A percentile compares a stretch with the other conserved stretches of the same genome.
phyloP scores from a whole-genome alignment of 2,113 vertebrate species.

The Murina feae region DNA sequence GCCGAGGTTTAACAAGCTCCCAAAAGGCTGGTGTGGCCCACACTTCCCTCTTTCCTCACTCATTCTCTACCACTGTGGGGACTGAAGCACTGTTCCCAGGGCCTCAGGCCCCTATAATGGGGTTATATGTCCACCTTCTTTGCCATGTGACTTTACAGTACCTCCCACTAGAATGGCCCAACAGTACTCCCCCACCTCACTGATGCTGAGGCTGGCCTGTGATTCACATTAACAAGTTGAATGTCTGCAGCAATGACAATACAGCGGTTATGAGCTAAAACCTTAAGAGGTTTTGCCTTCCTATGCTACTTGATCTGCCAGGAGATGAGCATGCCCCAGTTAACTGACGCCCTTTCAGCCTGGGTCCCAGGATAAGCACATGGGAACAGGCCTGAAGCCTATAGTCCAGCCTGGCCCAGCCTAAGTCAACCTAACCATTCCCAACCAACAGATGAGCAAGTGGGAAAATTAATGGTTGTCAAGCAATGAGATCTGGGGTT shows the following conservation, averaged over 20 bases:
- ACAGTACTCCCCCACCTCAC: background rate
- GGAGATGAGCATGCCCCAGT: background rate
- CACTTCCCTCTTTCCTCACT: background rate
- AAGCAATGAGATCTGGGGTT: background rate
- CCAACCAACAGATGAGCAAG: background rate
- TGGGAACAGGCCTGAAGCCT: background rate
- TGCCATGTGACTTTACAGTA: background rate
- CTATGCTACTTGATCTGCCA: background rate
- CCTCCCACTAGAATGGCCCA: background rate
- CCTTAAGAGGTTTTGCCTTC: background rate
- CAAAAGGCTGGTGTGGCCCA: background rate
- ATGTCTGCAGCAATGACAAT: background rate
- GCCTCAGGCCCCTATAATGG: background rate
- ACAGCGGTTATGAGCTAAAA: background rate
- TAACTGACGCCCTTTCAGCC: background rate
- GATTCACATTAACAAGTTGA: background rate
- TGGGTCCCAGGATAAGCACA: background rate
- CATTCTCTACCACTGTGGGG: background rate
- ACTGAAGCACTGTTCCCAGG: background rate
- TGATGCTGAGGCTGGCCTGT: background rate
- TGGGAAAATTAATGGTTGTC: background rate
- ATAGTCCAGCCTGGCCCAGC: background rate
- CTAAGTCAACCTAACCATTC: background rate
- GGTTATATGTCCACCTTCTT: background rate
- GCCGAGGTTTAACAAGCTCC: background rate